Evolutionary conservation across 2,113 vertebrate genomes (phyloP), one percentile per base, ranked within the genome.

Genomic region (Etheostoma cragini): DNA sequence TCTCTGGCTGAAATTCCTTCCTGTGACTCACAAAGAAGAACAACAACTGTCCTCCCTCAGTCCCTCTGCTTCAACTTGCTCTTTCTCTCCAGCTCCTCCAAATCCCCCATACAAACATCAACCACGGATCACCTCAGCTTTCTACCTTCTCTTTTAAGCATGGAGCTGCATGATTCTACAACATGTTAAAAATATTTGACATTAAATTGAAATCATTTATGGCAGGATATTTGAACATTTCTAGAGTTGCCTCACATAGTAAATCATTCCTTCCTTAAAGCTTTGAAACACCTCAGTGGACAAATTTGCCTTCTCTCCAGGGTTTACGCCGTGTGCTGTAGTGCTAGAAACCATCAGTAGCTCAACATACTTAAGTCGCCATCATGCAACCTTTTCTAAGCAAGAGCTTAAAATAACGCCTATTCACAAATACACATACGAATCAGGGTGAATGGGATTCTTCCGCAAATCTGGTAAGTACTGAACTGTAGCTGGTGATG

Each of bases 161-260:
- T 90, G 91, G 89, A 82, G 89, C 86, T 93, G 93, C 93, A 93
- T 93, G 93, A 85, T 90, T 92, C 90, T 78, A 85, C 76, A 71
- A 72, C 62, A 72, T 68, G 56, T 84, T 72, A 26, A 49, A 77
- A 38, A 68, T 66, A 64, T 86, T 86, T 64, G 80, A 79, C 65
- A 17, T 76, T 60, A 72, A 78, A 69, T 62, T 81, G 11, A 86
- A 88, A 65, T 79, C 21, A 58, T 78, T 74, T 21, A 47, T 65
- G 26, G 67, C 71, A 76, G 78, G 56, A 67, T 75, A 74, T 84
- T 60, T 72, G 74, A 72, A 83, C 78, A 63, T 84, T 74, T 58
- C 56, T 82, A 38, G 63, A 83, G 58, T 76, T 72, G 72, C 78
- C 81, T 90, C 87, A 74, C 88, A 49, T 83, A 70, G 76, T 87